Base-by-base conservation (phyloP, 2,888 invertebrate genomes). In the Hedya salicella region DNA sequence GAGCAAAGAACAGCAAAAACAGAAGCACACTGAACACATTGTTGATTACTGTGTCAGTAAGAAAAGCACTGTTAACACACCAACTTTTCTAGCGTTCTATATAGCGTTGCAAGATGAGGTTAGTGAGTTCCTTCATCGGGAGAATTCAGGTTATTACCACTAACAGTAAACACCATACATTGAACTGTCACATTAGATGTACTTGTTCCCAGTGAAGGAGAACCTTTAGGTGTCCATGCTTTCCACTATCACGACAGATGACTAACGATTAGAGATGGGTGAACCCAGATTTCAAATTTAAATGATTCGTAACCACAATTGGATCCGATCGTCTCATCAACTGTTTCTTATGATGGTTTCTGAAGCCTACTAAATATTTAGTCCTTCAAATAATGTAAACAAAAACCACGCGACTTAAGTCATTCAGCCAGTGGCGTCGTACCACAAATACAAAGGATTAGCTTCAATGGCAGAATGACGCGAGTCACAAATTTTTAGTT, bases 31-130 rank as follows among this genome's bases (percentile, higher is more conserved):
- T 50, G 25, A 9, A 30, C 16, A 50, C 16, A 50, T 50, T 50
- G 3, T 40, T 54, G 53, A 36, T n/a, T 8, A 39, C 21, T 53
- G 39, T 21, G 8, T 39, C 21, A 21, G 36, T 36, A 36, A 3
- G 6, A 6, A 25, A 36, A 36, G 36, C 36, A 9, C 36, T 11
- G 36, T 9, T 36, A 36, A 6, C 36, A 36, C 5, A 36, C 42
- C n/a, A 14, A 8, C 16, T 16, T 25, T n/a, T 36, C n/a, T 17
- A 13, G 30, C 19, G 30, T 62, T 52, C 36, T 32, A 25, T 40
- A n/a, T 56, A 57, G 63, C 40, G 21, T 50, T 57, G 57, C 16
- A 21, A 49, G 42, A 50, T 52, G 32, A 39, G 30, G 17, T 64
- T 64, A 25, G 25, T 4, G 25, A 6, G 6, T 6, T 2, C 25